Conservation (phyloP, 2,888 invertebrate species). For the Drosophila hawaiiensis region DNA sequence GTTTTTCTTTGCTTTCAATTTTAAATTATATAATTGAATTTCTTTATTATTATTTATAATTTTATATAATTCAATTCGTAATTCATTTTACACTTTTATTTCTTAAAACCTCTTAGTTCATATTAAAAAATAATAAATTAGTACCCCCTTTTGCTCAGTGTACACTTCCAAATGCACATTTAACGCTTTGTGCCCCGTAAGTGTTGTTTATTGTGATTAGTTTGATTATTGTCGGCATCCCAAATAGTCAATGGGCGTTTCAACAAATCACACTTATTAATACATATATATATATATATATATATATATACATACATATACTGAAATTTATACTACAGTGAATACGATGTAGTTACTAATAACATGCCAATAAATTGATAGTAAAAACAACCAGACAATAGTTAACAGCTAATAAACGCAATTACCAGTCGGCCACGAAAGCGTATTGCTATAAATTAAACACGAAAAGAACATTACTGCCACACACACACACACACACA, state of each 20-base stretch:
- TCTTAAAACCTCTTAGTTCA: neutral
- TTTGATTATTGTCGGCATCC: slow-evolving; percentile 20
- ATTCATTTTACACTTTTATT: neutral
- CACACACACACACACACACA: neutral
- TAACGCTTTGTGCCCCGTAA: slow-evolving; percentile 6
- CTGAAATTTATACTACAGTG: neutral
- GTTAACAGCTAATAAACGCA: slow-evolving; percentile 20
- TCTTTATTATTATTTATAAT: neutral
- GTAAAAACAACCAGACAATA: neutral
- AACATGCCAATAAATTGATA: slow-evolving; percentile 33
- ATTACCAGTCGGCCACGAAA: slow-evolving; percentile 53
- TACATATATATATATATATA: neutral
- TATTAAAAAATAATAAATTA: too few species aligned
- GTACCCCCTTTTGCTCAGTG: neutral
- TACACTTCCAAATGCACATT: neutral
- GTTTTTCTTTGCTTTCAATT: neutral
- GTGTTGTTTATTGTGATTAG: slow-evolving; percentile 24
- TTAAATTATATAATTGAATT: neutral
- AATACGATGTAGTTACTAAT: neutral
- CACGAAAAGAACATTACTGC: slow-evolving; percentile 74
- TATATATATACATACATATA: too few species aligned
- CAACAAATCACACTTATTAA: slow-evolving; percentile 13
- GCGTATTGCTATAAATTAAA: slow-evolving; percentile 41
- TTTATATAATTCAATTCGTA: neutral
- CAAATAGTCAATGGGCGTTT: slow-evolving; percentile 36